These are phyloP conservation scores for Achatina immaculata DNA, from an alignment of 1,140 invertebrate species.

Conservation along the genomic window DNA sequence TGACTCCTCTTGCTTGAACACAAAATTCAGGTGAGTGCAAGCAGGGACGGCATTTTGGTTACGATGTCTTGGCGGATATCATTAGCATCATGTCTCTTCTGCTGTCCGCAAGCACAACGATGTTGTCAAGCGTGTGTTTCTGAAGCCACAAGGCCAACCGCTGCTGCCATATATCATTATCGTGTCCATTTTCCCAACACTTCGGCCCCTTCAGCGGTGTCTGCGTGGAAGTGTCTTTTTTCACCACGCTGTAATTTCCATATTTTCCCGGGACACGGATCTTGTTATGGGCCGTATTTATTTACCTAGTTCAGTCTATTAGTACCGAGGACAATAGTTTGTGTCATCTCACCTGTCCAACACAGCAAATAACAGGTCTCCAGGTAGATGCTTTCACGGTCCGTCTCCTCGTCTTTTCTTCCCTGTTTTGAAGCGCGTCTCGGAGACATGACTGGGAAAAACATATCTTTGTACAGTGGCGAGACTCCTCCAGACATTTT, in stretches of 20 bases:
- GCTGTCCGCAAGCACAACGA: too few species aligned
- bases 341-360: background rate
- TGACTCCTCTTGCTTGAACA: too few species aligned
- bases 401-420: background rate
- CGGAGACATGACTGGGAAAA: background rate
- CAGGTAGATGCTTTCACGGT: background rate
- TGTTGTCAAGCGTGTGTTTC: too few species aligned
- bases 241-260: background rate
- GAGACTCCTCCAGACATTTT: too few species aligned
- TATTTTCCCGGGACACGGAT: background rate
- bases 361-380: background rate
- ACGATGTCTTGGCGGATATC: too few species aligned
- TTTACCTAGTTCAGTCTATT: constrained; percentile 11
- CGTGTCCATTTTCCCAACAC: background rate
- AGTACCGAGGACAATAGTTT: background rate
- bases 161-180: background rate
- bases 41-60: too few species aligned
- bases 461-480: background rate
- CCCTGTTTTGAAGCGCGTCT: background rate
- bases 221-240: background rate
- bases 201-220: background rate
- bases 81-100: too few species aligned
- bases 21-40: too few species aligned
- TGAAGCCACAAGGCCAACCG: background rate
- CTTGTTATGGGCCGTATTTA: constrained; percentile 10